Evolutionary conservation across 2,113 vertebrate genomes (phyloP).

Genomic region (Thomomys bottae): DNA sequence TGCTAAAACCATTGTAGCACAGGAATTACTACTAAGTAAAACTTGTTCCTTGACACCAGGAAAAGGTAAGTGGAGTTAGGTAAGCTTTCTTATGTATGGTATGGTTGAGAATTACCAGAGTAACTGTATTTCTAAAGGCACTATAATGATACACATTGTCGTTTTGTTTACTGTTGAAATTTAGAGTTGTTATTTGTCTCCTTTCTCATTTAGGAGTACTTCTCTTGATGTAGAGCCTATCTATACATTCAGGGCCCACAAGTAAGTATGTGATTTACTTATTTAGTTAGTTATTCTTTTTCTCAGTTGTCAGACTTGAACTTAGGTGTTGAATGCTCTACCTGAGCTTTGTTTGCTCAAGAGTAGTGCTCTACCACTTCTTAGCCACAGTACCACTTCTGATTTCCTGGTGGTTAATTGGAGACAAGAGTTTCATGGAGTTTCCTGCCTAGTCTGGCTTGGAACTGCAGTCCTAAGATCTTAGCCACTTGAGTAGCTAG

Average conservation of each 20-base stretch:
- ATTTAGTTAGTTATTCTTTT: too few relatives aligned
- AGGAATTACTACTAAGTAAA: background rate
- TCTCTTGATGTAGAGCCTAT: slow-evolving; percentile 98
- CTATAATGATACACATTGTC: background rate
- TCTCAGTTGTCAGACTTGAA: too few relatives aligned
- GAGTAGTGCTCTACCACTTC: too few relatives aligned
- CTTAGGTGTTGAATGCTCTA: too few relatives aligned
- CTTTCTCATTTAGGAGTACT: slow-evolving; percentile 90
- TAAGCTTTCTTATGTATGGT: background rate
- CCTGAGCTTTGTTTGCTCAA: too few relatives aligned
- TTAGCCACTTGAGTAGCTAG: too few relatives aligned
- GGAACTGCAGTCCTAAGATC: too few relatives aligned
- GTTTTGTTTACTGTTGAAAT: slow-evolving; percentile 12
- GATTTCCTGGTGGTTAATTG: too few relatives aligned
- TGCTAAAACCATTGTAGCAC: background rate
- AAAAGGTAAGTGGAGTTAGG: background rate
- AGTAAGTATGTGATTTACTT: slow-evolving; percentile 85
- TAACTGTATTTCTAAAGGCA: slow-evolving; percentile 35
- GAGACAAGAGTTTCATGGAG: too few relatives aligned
- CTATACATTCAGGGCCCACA: slow-evolving; percentile 99
- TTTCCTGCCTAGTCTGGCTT: too few relatives aligned
- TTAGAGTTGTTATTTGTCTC: slow-evolving; percentile 12
- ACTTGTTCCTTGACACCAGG: background rate
- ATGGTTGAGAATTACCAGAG: background rate
- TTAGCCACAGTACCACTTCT: too few relatives aligned